Base-by-base conservation (phyloP, 2,797 vertebrate genomes). In the Pangasius krempfi region DNA sequence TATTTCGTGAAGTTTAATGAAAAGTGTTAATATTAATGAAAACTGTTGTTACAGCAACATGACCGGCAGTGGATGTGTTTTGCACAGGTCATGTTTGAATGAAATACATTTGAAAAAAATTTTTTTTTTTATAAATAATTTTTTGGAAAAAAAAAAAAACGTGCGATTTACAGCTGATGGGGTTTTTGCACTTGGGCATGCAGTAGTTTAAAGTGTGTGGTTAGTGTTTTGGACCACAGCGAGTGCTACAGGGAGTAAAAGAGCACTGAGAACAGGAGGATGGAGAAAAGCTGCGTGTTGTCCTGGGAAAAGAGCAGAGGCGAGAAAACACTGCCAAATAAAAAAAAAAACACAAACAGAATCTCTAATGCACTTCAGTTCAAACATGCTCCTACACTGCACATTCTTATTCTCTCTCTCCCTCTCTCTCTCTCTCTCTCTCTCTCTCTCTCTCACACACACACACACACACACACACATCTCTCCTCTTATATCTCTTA, bases 301-400 rank as follows among this genome's bases (percentile, higher is more conserved):
- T 86, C 40, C 54, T 86, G 72, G 54, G 54, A 76, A 86, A 86
- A 60, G 70, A 76, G 54, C 72, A 60, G 37, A 76, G 40, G n/a
- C 30, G 1, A 85, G 84, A 85, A 85, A 52, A 85, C 50, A 52
- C 66, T 85, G 84, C 44, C 33, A 75, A 73, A 58, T 52, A 56
- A 25, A 40, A 40, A 40, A 40, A 40, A 40, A 40, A 40, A 5
- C 40, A 47, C 85, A 75, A 58, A 86, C 56, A 76, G 85, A 86
- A 86, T 86, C 56, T 60, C 25, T 76, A 86, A 86, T 60, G 72
- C 22, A 58, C 85, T 33, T 76, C 37, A 78, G 72, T 75, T 86
- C 72, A 75, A 33, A 62, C 10, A 40, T 27, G 25, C 81, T 47
- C 14, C 79, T 60, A 33, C 27, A 10, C n/a, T 54, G 47, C 56